Percentiles rank a stretch among this genome's conserved stretches.
These are phyloP conservation scores for Cantharis rufa DNA, from an alignment of 2,888 invertebrate genomes.

Conservation along the genomic window DNA sequence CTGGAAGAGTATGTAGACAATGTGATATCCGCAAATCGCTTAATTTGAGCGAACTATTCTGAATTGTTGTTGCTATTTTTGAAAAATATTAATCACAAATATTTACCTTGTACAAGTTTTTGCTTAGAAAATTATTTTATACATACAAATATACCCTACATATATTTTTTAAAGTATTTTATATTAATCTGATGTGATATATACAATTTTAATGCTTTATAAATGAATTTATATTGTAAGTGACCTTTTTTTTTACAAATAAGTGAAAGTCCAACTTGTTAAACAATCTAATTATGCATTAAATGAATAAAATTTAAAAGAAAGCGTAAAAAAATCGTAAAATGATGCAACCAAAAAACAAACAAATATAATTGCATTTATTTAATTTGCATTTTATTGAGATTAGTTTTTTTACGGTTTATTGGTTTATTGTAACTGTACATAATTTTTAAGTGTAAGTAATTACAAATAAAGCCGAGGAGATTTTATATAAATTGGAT, in stretches of 20 bases:
- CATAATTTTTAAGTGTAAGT: constrained; percentile 6
- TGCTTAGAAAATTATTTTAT: neutral
- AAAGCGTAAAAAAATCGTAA: constrained; percentile 19
- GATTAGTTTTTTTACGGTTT: constrained; percentile 11
- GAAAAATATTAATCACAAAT: neutral
- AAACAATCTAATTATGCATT: constrained; percentile 5
- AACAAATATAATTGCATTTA: neutral
- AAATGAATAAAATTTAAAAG: constrained; percentile 16
- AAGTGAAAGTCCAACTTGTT: constrained; percentile 17
- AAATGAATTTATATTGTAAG: neutral
- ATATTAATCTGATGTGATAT: neutral
- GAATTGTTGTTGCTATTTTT: neutral
- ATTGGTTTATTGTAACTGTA: constrained; percentile 7
- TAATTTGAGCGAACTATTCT: neutral
- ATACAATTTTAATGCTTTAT: neutral
- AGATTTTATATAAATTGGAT: neutral
- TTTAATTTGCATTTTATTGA: neutral
- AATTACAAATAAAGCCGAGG: constrained; percentile 4
- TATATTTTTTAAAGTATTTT: neutral
- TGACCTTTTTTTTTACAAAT: neutral
- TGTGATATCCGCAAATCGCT: neutral
- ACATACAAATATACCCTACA: neutral
- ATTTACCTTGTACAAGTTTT: neutral
- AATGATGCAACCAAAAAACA: constrained; percentile 12
- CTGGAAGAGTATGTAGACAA: neutral